These are phyloP conservation scores for Pygoscelis antarcticus DNA, from an alignment of 2,113 vertebrate species.

Conservation along the genomic window DNA sequence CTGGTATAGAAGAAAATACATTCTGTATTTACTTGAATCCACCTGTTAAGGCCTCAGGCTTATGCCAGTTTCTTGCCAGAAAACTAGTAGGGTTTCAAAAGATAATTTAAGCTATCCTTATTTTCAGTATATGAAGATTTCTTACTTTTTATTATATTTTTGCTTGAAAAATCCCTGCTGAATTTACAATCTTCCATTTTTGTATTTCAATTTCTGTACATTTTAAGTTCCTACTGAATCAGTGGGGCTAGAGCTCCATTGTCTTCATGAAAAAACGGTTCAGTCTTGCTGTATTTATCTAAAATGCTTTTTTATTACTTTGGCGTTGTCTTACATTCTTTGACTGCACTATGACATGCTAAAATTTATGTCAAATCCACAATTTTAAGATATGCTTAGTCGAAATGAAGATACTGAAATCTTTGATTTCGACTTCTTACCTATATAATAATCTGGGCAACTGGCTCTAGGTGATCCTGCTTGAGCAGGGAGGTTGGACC, in stretches of 20 bases:
- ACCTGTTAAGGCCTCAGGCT: neutral
- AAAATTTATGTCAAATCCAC: neutral
- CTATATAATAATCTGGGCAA: neutral
- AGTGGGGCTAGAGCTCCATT: neutral
- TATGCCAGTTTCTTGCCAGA: fast-evolving
- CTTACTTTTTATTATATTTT: neutral
- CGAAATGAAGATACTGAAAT: too few relatives aligned
- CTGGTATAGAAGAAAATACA: fast-evolving
- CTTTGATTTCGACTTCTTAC: neutral
- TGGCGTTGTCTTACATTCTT: neutral
- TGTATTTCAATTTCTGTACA: neutral
- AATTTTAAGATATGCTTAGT: neutral
- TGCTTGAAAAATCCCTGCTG: neutral
- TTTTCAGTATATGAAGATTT: neutral
- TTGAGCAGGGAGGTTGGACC: fast-evolving
- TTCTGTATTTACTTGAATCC: neutral
- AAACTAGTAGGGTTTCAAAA: neutral
- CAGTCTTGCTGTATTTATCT: neutral
- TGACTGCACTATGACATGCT: neutral
- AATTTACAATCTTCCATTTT: neutral
- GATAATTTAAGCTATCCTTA: neutral
- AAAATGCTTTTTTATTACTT: neutral
- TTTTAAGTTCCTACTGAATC: neutral
- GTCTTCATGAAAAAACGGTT: neutral
- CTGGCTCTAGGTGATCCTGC: neutral